Base-by-base conservation (phyloP, 2,113 vertebrate genomes). In the Labeo rohita region DNA sequence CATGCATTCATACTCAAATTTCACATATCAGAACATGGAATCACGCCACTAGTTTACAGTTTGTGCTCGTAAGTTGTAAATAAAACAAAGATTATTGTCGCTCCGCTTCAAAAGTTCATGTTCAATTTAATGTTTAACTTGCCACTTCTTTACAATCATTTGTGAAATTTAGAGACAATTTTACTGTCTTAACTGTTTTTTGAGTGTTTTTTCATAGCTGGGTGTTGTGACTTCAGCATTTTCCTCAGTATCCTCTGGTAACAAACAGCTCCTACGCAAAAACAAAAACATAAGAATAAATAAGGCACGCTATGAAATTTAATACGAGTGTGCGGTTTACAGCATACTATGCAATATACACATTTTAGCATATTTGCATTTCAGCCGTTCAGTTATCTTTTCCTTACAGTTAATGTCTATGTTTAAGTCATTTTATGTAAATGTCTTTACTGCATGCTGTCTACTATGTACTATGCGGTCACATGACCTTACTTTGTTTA, bases 171-270 rank as follows among this genome's bases (percentile, higher is more conserved):
- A 75, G 3, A 49, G 12, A 39, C 52, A 28, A 47, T 34, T 70
- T 89, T 84, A 80, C 34, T 84, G 88, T 91, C 93, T 92, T 93
- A 95, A 96, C 95, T 93, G 92, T 92, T 95, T 96, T 89, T 94
- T 95, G 88, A 90, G 89, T 88, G 91, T 96, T 91, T 93, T 95
- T 84, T 93, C 92, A 89, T 95, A 94, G 85, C 93, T 94, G 15
- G 93, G 89, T 80, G 90, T 92, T 59, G 91, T 88, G 84, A 93
- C 92, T 73, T 95, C 94, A 85, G 92, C 91, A 0, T 85, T 90
- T 47, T 93, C 90, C 80, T 96, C 95, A 72, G 91, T 89, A 86
- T 97, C 95, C 89, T 96, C 93, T 72, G 95, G 94, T 80, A 92
- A 87, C 78, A 92, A 95, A 89, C 95, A 96, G 84, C 89, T 95